phyloP scores from a whole-genome alignment of 92 coral and sea anemone species.

The Zoanthus sansibaricus region DNA sequence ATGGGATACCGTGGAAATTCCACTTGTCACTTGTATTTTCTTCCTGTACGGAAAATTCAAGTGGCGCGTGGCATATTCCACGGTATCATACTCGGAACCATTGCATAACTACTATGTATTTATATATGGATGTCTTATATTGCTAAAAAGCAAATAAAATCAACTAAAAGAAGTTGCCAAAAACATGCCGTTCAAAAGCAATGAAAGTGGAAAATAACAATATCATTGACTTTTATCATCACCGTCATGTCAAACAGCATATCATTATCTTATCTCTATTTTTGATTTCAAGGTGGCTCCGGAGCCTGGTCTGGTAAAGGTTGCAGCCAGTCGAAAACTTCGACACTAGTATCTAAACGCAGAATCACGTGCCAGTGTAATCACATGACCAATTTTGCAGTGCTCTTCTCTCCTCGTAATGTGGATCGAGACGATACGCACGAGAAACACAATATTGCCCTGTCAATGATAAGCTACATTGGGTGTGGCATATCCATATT shows the following conservation, averaged over 20 bases:
- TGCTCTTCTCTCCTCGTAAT: conserved; percentile 19
- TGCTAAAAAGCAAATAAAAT: too few relatives aligned
- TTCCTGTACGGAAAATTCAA: too few relatives aligned
- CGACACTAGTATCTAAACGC: neutral
- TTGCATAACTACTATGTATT: too few relatives aligned
- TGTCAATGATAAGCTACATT: conserved; percentile 80
- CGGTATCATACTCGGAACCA: too few relatives aligned
- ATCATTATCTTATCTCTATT: neutral
- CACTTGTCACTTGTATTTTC: too few relatives aligned
- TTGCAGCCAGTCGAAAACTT: neutral
- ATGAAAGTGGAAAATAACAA: too few relatives aligned
- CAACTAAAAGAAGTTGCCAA: too few relatives aligned
- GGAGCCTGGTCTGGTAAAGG: conserved; percentile 27
- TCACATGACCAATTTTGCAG: conserved; percentile 39
- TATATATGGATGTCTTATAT: too few relatives aligned
- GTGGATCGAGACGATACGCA: neutral
- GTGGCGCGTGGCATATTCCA: neutral
- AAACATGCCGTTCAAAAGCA: too few relatives aligned
- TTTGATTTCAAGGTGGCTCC: neutral
- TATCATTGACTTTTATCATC: neutral
- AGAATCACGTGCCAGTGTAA: conserved; percentile 8
- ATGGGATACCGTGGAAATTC: too few relatives aligned
- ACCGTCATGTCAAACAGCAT: neutral
- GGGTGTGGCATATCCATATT: conserved; percentile 92
- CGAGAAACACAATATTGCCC: conserved; percentile 47